A percentile compares a stretch with the other conserved stretches of the same genome.
Evolutionary conservation across 2,113 vertebrate species (phyloP).

Genomic region (Crotalus helleri): DNA sequence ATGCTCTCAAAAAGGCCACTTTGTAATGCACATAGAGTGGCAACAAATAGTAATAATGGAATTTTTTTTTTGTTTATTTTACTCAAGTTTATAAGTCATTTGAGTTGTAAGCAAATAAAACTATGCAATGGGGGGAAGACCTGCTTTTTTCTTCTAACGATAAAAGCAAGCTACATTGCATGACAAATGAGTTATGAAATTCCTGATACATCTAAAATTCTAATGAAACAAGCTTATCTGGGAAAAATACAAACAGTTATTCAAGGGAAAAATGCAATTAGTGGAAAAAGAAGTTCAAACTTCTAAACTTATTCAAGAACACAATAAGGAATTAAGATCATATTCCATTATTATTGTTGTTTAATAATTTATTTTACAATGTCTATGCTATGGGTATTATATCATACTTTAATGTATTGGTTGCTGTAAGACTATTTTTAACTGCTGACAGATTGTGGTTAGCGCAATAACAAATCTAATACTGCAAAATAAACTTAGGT

Average conservation of each 20-base stretch:
- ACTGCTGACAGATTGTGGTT: neutral
- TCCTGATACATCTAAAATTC: too few relatives aligned
- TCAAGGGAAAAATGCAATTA: neutral
- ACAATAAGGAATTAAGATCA: neutral
- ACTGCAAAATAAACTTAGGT: neutral
- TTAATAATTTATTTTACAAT: neutral
- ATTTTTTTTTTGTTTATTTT: neutral
- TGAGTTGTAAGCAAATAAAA: neutral
- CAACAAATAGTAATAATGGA: neutral
- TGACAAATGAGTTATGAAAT: neutral
- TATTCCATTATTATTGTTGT: neutral
- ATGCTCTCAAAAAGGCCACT: neutral
- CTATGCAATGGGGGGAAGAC: neutral
- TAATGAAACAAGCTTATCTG: neutral
- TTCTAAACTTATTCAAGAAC: neutral
- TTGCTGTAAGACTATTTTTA: neutral
- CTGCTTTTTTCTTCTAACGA: neutral
- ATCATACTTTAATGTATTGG: neutral
- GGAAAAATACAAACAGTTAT: neutral
- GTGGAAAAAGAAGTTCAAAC: neutral
- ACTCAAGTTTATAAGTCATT: neutral
- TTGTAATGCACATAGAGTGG: neutral
- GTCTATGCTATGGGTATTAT: neutral
- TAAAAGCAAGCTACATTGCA: neutral
- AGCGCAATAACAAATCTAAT: neutral